phyloP scores from a whole-genome alignment of 2,113 vertebrate genomes.

The Melierax canorus region DNA sequence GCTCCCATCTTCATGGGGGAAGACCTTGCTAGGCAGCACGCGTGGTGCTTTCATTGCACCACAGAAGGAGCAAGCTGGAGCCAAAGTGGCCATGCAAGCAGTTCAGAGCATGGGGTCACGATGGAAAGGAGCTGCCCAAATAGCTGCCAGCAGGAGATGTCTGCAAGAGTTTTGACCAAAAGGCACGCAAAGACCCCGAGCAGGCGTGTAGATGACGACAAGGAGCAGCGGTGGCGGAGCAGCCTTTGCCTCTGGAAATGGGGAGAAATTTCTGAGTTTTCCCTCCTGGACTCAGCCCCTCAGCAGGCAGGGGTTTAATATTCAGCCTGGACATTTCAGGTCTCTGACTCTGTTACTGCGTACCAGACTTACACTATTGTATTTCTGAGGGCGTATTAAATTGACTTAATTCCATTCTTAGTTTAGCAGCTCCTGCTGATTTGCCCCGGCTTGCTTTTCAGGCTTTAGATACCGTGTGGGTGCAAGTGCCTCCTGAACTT shows the following conservation, averaged over 20 bases:
- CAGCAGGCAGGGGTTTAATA: background rate
- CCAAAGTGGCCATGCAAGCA: background rate
- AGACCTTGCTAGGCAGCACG: background rate
- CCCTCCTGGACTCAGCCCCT: background rate
- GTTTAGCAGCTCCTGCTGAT: background rate
- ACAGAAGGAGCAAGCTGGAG: background rate
- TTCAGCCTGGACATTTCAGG: background rate
- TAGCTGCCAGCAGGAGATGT: rapidly evolving
- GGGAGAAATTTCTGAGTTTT: background rate
- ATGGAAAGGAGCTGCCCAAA: background rate
- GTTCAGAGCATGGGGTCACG: rapidly evolving
- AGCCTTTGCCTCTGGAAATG: background rate
- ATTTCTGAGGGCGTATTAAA: background rate
- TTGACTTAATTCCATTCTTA: background rate
- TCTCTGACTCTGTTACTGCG: background rate
- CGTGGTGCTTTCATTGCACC: rapidly evolving
- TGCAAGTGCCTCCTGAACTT: background rate
- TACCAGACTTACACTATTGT: background rate
- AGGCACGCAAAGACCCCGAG: rapidly evolving
- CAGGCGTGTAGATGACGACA: rapidly evolving
- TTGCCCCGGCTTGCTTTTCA: background rate
- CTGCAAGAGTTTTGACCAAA: background rate
- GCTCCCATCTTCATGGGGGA: background rate
- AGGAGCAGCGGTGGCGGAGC: background rate
- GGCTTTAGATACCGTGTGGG: background rate